Percentiles rank a stretch among this genome's conserved stretches.
These are phyloP conservation scores for Etheostoma perlongum DNA, from an alignment of 2,797 vertebrate genomes.

Conservation along the genomic window DNA sequence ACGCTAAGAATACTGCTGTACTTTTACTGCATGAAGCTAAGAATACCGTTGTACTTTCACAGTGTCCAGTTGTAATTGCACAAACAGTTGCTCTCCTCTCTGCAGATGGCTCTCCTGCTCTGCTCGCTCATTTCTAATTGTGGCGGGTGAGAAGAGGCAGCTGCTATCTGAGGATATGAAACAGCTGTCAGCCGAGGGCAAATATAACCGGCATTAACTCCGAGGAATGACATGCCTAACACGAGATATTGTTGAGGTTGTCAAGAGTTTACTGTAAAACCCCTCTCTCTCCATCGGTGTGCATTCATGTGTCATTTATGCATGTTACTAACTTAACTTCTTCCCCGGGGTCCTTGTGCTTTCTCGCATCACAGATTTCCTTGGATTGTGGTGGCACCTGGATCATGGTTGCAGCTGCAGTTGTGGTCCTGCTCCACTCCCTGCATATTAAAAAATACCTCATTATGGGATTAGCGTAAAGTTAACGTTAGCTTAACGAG, in stretches of 20 bases:
- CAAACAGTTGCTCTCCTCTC: not conserved
- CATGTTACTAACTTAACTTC: no score
- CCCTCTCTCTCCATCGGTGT: no score
- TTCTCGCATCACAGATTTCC: no score
- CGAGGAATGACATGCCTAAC: constrained; percentile 28
- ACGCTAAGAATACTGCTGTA: no score
- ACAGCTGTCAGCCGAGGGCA: constrained; percentile 47
- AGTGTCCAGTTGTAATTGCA: not conserved
- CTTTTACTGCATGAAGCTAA: no score
- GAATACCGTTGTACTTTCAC: no score
- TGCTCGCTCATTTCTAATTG: constrained; percentile 53
- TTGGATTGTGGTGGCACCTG: no score
- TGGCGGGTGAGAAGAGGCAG: constrained; percentile 51
- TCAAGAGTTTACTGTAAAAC: not conserved
- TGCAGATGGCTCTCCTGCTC: constrained; percentile 37
- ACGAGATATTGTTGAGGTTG: constrained; percentile 50
- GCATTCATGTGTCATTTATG: no score
- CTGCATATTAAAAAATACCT: no score
- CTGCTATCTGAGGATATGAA: constrained; percentile 60
- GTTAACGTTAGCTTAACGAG: not conserved
- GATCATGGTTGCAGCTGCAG: no score
- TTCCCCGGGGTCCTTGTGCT: no score
- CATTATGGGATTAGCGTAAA: not conserved
- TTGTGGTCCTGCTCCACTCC: no score
- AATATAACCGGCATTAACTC: constrained; percentile 62